Base-by-base conservation (phyloP, 2,797 vertebrate species). In the Kryptopterus vitreolus region DNA sequence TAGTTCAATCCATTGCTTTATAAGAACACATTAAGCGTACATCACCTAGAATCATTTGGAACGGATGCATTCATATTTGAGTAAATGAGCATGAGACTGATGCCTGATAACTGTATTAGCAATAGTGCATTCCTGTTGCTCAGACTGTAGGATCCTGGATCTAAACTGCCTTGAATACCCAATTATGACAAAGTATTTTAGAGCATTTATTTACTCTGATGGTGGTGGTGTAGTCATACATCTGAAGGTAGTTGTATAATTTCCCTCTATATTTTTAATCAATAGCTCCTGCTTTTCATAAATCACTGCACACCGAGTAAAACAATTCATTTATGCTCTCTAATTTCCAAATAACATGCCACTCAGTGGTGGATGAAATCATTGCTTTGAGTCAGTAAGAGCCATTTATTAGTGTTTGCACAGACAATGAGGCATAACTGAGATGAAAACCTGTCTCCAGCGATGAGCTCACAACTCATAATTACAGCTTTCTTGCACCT, bases 351-450 rank as follows among this genome's bases (percentile, higher is more conserved):
- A 61, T 79, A 58, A 72, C 71, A 74, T 29, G 58, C 76, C 80
- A 77, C 38, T 66, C 61, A 63, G 69, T n/a, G 46, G 53, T 33
- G 33, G 75, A 81, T 69, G 62, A 82, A 84, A 82, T 78, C 71
- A 76, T 58, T 72, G 66, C 71, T 24, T 80, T 76, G 65, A 82
- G 77, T 76, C 77, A 81, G 81, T 66, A 50, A 10, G 57, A 80
- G 57, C 31, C 71, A 80, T 82, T 82, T 82, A 84, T 82, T 82
- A 81, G 65, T 76, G 53, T 84, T 83, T 82, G 58, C 69, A 75
- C 74, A 78, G 74, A 82, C 81, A 83, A 75, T 71, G 10, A 58
- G 75, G 43, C 38, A 55, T 77, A 55, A 76, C 68, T 35, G 76
- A 81, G 33, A 84, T 84, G 65, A 66, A 78, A 86, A 75, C 70